phyloP scores from a whole-genome alignment of 2,797 vertebrate genomes.

The Spinibarbus caldwelli region DNA sequence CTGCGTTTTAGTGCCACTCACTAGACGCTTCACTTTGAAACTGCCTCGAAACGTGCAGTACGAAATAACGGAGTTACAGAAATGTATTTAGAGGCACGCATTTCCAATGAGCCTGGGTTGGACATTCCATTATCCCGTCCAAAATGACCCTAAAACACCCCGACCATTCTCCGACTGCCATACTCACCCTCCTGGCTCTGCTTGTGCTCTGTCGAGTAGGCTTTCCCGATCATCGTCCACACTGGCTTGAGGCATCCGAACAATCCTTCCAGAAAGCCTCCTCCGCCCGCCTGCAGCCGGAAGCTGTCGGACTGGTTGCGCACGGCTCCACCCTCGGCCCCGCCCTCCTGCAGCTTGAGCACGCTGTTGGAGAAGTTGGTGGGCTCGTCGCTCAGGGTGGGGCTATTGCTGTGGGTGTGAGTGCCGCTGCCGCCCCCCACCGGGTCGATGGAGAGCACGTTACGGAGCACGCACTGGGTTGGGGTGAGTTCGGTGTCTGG shows the following conservation, averaged over 20 bases:
- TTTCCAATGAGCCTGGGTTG: no score
- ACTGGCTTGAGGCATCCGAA: slow-evolving; percentile 94
- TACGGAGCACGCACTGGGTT: slow-evolving; percentile 91
- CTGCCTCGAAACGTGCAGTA: no score
- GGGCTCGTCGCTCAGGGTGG: slow-evolving; percentile 73
- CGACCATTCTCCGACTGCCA: slow-evolving; percentile 10
- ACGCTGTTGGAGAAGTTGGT: slow-evolving; percentile 79
- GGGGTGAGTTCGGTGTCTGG: slow-evolving; percentile 93
- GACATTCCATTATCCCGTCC: neutral
- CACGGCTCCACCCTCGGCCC: slow-evolving; percentile 67
- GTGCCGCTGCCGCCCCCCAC: slow-evolving; percentile 61
- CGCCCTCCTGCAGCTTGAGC: slow-evolving; percentile 78
- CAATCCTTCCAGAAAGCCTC: slow-evolving; percentile 91
- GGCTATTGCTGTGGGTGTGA: slow-evolving; percentile 67
- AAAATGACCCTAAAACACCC: neutral
- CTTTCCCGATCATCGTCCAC: slow-evolving; percentile 97
- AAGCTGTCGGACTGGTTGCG: slow-evolving; percentile 75
- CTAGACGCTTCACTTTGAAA: no score
- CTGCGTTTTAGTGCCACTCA: no score
- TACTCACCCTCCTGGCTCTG: slow-evolving; percentile 87
- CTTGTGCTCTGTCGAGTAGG: slow-evolving; percentile 94
- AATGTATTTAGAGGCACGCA: no score
- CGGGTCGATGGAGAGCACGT: slow-evolving; percentile 87
- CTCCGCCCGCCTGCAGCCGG: slow-evolving; percentile 84
- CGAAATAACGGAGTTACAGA: no score